Base-by-base conservation (phyloP, 2,113 vertebrate species). In the Syrrhaptes paradoxus region DNA sequence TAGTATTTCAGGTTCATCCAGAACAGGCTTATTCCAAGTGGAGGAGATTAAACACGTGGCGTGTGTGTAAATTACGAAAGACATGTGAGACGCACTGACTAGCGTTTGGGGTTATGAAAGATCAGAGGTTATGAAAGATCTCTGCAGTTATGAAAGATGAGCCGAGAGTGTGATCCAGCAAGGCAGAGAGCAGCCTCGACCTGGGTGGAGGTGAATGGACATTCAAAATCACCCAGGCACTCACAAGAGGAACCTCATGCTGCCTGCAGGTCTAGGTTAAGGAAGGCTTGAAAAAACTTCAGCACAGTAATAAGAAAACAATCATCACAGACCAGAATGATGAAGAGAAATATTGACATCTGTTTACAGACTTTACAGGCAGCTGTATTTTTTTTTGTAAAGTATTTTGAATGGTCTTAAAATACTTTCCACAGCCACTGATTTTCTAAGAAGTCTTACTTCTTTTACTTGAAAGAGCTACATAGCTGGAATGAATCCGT, bases 61-160 rank as follows among this genome's bases (percentile, higher is more conserved):
- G 0, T 79, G n/a, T 59, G 67, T 41, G 80, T 36, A 92, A 85
- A 52, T 96, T 81, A 95, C 2, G 2, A 96, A 95, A 96, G 54
- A 85, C 62, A 25, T 59, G 80, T 41, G 62, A 89, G 80, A 93
- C 73, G 80, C 91, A 78, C 85, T 73, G 85, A 83, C 85, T 75
- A 17, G 46, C 1, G 0, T 65, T 14, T 62, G 79, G 63, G 58
- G 79, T 96, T 96, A 97, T 73, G 86, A 96, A 96, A 97, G 92
- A 93, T 88, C 77, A 92, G 87, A 80, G 89, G 90, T 97, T 97
- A 97, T 16, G 52, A 97, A 96, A 96, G 93, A 85, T 54, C 86
- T 87, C 62, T 73, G 83, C 83, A 68, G 83, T 94, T 93, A 87
- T 17, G 83, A 96, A 96, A 95, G 83, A 78, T 3, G 46, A 92